Base-by-base conservation (phyloP, 2,113 vertebrate species). In the Cyanoderma ruficeps region DNA sequence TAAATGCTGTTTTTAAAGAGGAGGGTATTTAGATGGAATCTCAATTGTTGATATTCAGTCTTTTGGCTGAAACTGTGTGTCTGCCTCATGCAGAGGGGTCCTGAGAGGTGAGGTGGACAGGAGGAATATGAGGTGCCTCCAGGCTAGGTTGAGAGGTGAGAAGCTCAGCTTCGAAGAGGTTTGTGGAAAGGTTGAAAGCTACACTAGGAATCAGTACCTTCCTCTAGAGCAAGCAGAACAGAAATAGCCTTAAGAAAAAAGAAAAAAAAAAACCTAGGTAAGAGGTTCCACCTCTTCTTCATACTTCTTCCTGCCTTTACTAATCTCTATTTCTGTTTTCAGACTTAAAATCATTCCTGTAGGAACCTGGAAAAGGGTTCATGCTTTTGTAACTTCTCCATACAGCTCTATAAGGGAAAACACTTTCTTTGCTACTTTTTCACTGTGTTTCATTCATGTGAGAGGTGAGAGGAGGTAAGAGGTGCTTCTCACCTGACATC, bases 131-230 rank as follows among this genome's bases (percentile, higher is more conserved):
- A 82, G 30, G 2, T 87, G 21, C 39, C 33, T 91, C 23, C 35
- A 24, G 3, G 2, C 19, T 57, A 10, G 11, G 5, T 9, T 8
- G 7, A 59, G 65, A 72, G 53, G 15, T 56, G 15, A 0, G 37
- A 94, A 68, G 37, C 37, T 87, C 23, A n/a, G 31, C 37, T 70
- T 91, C 3, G 0, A 19, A 46, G 23, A 20, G 15, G 2, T 63
- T 13, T 47, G 50, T 57, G 35, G 65, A 65, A 68, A 53, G 65
- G 25, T 15, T 77, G 37, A 69, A 95, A 86, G 71, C 31, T 70
- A 31, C 33, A 6, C 9, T 70, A 47, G 15, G 37, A 75, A 25
- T 75, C 27, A 37, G 30, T 78, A 35, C 31, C 5, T 90, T 89
- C 37, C 60, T 91, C 35, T 44, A 22, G 15, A 52, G 15, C 15